Conservation (phyloP, 2,888 invertebrate species). For the Pelosia muscerda region DNA sequence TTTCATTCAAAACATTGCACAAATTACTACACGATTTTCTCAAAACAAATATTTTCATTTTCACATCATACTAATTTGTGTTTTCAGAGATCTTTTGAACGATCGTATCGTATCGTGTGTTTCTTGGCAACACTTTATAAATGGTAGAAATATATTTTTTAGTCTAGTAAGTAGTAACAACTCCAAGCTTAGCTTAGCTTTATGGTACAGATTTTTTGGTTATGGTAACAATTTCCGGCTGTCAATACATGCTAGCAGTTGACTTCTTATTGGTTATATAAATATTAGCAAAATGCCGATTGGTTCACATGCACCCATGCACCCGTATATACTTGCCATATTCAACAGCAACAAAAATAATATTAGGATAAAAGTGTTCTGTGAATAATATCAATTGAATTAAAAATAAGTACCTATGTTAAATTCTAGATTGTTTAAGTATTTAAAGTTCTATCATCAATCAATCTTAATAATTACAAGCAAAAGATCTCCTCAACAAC, state of each 20-base stretch:
- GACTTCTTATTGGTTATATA: neutral
- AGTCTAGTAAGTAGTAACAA: neutral
- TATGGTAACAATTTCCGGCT: slow-evolving; percentile 34
- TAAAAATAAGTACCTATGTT: too few species aligned
- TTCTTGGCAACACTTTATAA: slow-evolving; percentile 18
- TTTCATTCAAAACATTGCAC: slow-evolving; percentile 28
- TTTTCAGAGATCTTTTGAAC: neutral
- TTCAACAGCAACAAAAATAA: neutral
- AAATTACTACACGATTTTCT: slow-evolving; percentile 14
- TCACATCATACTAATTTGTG: neutral
- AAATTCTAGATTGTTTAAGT: too few species aligned
- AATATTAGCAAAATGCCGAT: neutral
- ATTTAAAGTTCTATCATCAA: too few species aligned
- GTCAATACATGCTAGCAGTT: neutral
- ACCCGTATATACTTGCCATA: neutral
- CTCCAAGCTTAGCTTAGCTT: too few species aligned
- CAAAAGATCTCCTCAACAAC: too few species aligned
- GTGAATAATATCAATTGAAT: too few species aligned
- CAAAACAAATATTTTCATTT: slow-evolving; percentile 35
- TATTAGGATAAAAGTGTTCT: too few species aligned
- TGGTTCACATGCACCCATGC: neutral
- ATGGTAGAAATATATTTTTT: neutral
- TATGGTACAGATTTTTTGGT: too few species aligned
- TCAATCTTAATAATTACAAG: too few species aligned
- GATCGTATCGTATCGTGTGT: too few species aligned